phyloP scores from a whole-genome alignment of 2,888 invertebrate species.

The Leptogaster cylindrica region DNA sequence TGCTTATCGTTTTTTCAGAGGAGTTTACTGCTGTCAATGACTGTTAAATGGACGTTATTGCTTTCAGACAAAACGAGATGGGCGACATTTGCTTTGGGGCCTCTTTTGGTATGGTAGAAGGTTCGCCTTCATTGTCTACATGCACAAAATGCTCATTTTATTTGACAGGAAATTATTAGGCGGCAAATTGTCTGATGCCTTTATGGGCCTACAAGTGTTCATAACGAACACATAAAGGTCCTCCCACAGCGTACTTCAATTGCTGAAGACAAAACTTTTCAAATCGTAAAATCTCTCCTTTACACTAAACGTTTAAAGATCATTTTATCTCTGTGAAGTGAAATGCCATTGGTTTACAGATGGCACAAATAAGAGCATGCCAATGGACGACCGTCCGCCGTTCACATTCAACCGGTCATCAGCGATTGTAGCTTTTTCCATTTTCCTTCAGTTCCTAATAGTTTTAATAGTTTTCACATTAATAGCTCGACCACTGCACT shows the following conservation, averaged over 20 bases:
- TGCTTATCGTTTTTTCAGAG: neutral
- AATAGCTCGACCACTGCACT: neutral
- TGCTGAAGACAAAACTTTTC: neutral
- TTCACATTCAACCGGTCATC: neutral
- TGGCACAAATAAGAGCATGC: neutral
- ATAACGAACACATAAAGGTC: conserved; percentile 18
- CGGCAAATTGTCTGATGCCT: conserved; percentile 14
- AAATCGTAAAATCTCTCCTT: conserved; percentile 26
- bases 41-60: conserved; percentile 3
- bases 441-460: conserved; percentile 4
- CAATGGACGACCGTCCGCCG: neutral
- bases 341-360: conserved; percentile 1
- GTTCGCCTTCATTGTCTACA: neutral
- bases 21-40: conserved; percentile 7
- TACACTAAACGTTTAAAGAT: neutral
- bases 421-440: neutral
- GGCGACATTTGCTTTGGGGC: neutral
- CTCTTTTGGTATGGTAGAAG: neutral
- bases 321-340: neutral
- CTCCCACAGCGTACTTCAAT: conserved; percentile 5
- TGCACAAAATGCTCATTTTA: conserved; percentile 2
- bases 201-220: conserved; percentile 13
- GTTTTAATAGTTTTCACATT: conserved; percentile 3
- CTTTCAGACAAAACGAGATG: neutral
- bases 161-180: neutral